Evolutionary conservation across 1,140 invertebrate species (phyloP).

Genomic region (Drosophila subpulchrella): DNA sequence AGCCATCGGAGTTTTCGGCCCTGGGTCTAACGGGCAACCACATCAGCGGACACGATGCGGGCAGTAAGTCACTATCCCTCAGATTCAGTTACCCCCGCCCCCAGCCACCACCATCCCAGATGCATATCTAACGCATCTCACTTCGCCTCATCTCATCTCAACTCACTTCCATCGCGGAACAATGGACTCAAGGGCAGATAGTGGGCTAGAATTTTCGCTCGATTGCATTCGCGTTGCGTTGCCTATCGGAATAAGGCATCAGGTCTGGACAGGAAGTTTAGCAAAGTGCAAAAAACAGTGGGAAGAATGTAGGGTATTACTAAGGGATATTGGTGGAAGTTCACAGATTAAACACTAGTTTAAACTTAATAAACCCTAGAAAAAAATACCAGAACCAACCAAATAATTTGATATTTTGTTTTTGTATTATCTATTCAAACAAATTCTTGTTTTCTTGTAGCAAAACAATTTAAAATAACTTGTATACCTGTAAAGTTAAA

Average conservation of each 20-base stretch:
- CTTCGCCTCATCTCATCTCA: constrained; percentile 26
- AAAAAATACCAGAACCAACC: too few species aligned
- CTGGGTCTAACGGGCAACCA: constrained; percentile 89
- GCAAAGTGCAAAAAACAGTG: constrained; percentile 10
- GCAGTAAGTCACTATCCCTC: constrained; percentile 71
- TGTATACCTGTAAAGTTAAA: too few species aligned
- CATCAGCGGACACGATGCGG: constrained; percentile 72
- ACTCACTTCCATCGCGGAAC: constrained; percentile 25
- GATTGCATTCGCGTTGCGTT: constrained; percentile 67
- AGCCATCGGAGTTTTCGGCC: constrained; percentile 90
- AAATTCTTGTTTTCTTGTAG: too few species aligned
- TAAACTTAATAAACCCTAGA: too few species aligned
- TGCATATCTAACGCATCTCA: constrained; percentile 42
- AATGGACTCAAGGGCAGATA: constrained; percentile 45
- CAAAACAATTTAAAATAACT: too few species aligned
- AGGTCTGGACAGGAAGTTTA: constrained; percentile 37
- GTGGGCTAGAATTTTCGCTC: constrained; percentile 61
- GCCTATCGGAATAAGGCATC: constrained; percentile 45
- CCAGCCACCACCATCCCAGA: constrained; percentile 7
- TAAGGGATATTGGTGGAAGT: not conserved
- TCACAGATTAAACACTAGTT: too few species aligned
- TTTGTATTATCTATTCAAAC: too few species aligned
- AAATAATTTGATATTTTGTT: too few species aligned
- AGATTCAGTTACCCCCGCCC: constrained; percentile 17
- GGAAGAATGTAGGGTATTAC: not conserved